These are phyloP conservation scores for Diabrotica virgifera DNA, from an alignment of 1,140 invertebrate genomes.

Conservation along the genomic window DNA sequence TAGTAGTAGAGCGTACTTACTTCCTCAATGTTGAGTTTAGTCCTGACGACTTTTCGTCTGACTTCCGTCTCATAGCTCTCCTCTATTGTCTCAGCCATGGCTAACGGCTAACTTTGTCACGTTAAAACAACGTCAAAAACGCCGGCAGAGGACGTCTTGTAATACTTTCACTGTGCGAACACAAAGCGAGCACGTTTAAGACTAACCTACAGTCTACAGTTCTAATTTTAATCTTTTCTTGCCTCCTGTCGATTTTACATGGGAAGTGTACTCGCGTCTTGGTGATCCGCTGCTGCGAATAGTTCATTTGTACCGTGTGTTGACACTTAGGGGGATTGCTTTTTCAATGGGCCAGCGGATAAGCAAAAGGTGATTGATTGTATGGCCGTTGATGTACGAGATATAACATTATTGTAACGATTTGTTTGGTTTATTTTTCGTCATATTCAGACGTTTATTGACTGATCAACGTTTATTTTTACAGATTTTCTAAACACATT, in stretches of 20 bases:
- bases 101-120: constrained; percentile 20
- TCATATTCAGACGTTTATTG: too few relatives aligned
- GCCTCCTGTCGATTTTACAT: constrained; percentile 13
- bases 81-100: constrained; percentile 46
- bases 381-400: too few relatives aligned
- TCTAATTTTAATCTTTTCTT: constrained; percentile 39
- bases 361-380: too few relatives aligned
- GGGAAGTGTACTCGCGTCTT: neutral
- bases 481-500: too few relatives aligned
- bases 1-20: constrained; percentile 35
- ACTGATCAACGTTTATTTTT: too few relatives aligned
- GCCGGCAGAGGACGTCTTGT: constrained; percentile 22
- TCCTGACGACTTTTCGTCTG: constrained; percentile 54
- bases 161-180: constrained; percentile 31
- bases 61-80: constrained; percentile 54
- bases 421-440: too few relatives aligned
- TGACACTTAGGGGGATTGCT: neutral
- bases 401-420: too few relatives aligned
- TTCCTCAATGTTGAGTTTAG: constrained; percentile 57
- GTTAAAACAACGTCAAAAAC: constrained; percentile 18
- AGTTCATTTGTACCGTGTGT: neutral
- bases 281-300: neutral
- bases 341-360: neutral
- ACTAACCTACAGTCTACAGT: constrained; percentile 25
- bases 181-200: constrained; percentile 20